Conservation (phyloP, 2,113 vertebrate genomes). For the Pimephales promelas region DNA sequence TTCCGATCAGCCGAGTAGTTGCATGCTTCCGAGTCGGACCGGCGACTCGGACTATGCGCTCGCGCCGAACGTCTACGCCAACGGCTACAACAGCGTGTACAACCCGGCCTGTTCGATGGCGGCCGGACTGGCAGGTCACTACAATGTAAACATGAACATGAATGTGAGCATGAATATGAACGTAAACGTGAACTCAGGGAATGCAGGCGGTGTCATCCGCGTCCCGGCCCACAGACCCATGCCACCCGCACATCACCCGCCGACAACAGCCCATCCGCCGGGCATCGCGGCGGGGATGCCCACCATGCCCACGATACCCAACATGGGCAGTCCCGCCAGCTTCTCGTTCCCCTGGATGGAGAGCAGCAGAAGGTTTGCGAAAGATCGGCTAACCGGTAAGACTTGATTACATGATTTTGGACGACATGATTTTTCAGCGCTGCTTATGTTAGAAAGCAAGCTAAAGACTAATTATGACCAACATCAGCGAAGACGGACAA, state of each 20-base stretch:
- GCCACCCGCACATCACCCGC: conserved; percentile 71
- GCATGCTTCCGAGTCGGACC: conserved; percentile 77
- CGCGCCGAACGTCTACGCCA: conserved; percentile 78
- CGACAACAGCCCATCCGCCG: conserved; percentile 74
- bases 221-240: conserved; percentile 87
- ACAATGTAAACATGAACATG: conserved; percentile 87
- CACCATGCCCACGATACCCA: conserved; percentile 67
- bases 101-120: conserved; percentile 83
- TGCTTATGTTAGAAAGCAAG: not conserved
- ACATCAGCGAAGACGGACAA: not conserved
- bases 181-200: conserved; percentile 82
- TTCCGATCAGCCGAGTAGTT: conserved; percentile 80
- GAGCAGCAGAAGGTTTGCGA: conserved; percentile 86
- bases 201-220: conserved; percentile 79
- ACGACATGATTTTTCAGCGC: too few relatives aligned
- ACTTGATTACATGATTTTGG: not conserved
- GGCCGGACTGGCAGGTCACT: conserved; percentile 77
- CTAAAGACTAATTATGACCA: not conserved
- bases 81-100: conserved; percentile 81
- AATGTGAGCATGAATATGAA: conserved; percentile 84
- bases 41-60: conserved; percentile 79
- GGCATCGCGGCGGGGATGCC: conserved; percentile 77
- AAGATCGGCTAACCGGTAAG: conserved; percentile 93
- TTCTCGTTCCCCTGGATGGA: conserved; percentile 96
- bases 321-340: conserved; percentile 76